phyloP scores from a whole-genome alignment of 2,888 invertebrate species.

The Caradrina clavipalpis region DNA sequence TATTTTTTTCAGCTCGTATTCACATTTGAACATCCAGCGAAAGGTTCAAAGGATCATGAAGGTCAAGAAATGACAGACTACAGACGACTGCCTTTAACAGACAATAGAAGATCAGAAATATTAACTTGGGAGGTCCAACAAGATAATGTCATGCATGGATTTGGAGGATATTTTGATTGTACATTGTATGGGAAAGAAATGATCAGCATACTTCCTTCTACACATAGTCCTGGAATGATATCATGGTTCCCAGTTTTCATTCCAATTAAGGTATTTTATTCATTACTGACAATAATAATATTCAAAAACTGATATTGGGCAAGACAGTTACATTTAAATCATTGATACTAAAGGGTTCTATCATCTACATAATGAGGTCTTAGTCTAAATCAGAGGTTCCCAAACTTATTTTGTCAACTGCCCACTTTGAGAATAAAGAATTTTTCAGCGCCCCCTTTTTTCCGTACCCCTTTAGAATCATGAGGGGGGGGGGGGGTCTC shows the following conservation, averaged over 20 bases:
- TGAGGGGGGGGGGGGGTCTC: no score
- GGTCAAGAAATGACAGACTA: slow-evolving; percentile 93
- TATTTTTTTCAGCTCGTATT: slow-evolving; percentile 92
- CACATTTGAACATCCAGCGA: slow-evolving; percentile 97
- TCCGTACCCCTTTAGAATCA: no score
- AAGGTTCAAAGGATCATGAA: slow-evolving; percentile 92
- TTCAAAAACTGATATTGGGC: not conserved
- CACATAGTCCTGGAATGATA: slow-evolving; percentile 97
- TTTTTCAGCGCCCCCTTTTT: no score
- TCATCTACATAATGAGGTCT: no score
- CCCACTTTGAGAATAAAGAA: no score
- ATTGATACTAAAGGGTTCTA: no score
- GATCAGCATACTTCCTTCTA: slow-evolving; percentile 97
- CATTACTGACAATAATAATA: not conserved
- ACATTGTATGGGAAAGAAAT: slow-evolving; percentile 95
- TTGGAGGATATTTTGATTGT: slow-evolving; percentile 98
- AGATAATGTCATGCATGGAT: slow-evolving; percentile 97
- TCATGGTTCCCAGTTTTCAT: slow-evolving; percentile 99
- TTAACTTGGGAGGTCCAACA: slow-evolving; percentile 93
- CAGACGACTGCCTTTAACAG: slow-evolving; percentile 92
- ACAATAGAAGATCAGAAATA: slow-evolving; percentile 94
- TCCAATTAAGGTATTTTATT: slow-evolving; percentile 93
- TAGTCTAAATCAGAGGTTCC: no score
- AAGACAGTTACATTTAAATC: not conserved
- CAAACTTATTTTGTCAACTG: no score